Base-by-base conservation (phyloP, 2,888 invertebrate genomes). In the Lochmaea capreae region DNA sequence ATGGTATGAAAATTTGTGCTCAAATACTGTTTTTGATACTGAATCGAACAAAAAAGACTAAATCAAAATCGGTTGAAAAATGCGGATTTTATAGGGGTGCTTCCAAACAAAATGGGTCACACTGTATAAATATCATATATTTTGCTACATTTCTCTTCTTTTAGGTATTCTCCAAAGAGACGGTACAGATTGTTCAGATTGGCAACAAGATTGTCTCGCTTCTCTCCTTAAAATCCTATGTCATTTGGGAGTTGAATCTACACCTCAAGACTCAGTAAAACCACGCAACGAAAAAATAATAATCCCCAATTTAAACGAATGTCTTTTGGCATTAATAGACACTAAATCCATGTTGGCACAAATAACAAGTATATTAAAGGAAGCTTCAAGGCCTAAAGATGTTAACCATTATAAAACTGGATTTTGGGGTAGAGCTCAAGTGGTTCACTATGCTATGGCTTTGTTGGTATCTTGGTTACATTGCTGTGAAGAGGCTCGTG, bases 171-270 rank as follows among this genome's bases (percentile, higher is more conserved):
- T 96, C 76, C 95, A 95, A 88, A 89, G 89, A 76, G 91, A 92
- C 70, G 90, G 90, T 49, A 92, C 92, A 33, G 92, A 94, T 68
- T 94, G 95, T 79, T 93, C 93, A 81, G 96, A 97, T 88, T 98
- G 98, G 98, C 93, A 97, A 71, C 97, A 97, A 85, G 98, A 98
- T 85, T 97, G 97, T 83, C 89, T 98, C 42, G 97, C 97, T 4
- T 93, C 95, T 78, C 88, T 98, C 11, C 86, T 98, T 68, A 95
- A 97, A 83, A 90, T 97, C 77, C 88, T 97, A 10, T 96, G 95
- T 86, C 93, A 97, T 76, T 90, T 97, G 68, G 97, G 97, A 0
- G 94, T 96, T 11, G 90, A 91, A 39, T 89, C 91, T 70, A 87
- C 84, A 18, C 83, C 84, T 0, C 81, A 81, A 26, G 86, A 87